Evolutionary conservation across 2,888 invertebrate species (phyloP).

Genomic region (Apomyelois bistriatella): DNA sequence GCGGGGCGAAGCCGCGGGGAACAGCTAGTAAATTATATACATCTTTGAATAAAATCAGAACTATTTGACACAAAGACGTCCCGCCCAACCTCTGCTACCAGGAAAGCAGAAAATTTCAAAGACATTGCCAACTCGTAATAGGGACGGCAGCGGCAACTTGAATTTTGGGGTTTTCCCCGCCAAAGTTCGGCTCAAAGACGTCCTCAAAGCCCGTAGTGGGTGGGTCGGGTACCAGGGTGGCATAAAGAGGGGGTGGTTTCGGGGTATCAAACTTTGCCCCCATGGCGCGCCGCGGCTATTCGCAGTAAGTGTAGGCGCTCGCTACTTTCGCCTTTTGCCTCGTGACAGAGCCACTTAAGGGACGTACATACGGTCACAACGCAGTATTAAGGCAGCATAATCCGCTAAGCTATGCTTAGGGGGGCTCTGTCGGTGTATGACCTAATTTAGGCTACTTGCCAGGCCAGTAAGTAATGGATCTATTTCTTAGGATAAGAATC

Average conservation of each 20-base stretch:
- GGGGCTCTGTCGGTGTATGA: constrained; percentile 15
- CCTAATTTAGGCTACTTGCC: constrained; percentile 20
- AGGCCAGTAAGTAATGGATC: too few relatives aligned
- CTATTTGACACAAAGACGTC: constrained; percentile 21
- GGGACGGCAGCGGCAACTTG: constrained; percentile 64
- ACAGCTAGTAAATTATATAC: too few relatives aligned
- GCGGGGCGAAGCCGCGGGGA: too few relatives aligned
- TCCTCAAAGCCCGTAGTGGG: constrained; percentile 74
- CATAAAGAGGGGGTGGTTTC: constrained; percentile 51
- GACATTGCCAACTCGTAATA: constrained; percentile 75
- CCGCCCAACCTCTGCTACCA: constrained; percentile 36
- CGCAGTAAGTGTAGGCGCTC: constrained; percentile 33
- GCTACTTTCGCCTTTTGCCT: constrained; percentile 76
- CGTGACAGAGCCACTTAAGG: constrained; percentile 77
- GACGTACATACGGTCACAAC: constrained; percentile 61
- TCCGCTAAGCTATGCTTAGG: constrained; percentile 37
- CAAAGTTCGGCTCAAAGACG: constrained; percentile 76
- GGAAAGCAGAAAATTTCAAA: constrained; percentile 71
- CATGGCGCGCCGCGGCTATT: constrained; percentile 64
- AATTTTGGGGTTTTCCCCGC: constrained; percentile 76
- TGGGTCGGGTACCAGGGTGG: constrained; percentile 66
- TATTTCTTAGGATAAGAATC: too few relatives aligned
- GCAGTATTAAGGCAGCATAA: constrained; percentile 59
- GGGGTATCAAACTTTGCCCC: constrained; percentile 76
- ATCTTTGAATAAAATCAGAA: constrained; percentile 7